Conservation (phyloP, 2,888 invertebrate genomes). For the Himalopsyche kuldschensis region DNA sequence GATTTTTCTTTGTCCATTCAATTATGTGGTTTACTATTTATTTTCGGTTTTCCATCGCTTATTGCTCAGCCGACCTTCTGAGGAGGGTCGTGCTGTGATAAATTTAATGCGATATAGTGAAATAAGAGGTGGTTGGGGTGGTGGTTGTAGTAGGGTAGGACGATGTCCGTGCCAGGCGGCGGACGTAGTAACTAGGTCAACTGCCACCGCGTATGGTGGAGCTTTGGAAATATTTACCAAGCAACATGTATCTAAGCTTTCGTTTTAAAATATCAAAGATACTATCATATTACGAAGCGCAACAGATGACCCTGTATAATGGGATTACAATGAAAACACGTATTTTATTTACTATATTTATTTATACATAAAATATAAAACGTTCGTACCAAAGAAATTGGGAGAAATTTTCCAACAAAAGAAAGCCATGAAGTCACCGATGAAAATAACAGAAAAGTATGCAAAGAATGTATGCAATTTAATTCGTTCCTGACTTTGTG, state of each 20-base stretch:
- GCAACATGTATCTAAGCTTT: neutral
- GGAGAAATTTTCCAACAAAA: neutral
- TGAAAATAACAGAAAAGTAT: neutral
- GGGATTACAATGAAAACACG: too few species aligned
- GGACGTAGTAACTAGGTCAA: neutral
- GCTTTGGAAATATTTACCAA: neutral
- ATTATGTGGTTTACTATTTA: neutral
- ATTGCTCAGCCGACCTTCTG: neutral
- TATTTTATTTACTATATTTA: too few species aligned
- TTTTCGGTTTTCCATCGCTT: neutral
- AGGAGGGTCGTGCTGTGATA: neutral
- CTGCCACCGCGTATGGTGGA: neutral
- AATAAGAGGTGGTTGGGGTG: neutral
- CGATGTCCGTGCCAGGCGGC: constrained; percentile 14
- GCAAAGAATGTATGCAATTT: neutral
- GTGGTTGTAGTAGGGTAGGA: neutral
- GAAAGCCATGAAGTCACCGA: neutral
- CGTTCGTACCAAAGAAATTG: neutral
- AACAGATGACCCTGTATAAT: too few species aligned
- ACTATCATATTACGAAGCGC: too few species aligned
- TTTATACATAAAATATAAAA: neutral
- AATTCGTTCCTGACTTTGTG: neutral
- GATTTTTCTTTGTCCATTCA: neutral
- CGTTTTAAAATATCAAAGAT: too few species aligned
- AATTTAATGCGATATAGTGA: neutral